Evolutionary conservation across 2,113 vertebrate species (phyloP).

Genomic region (Strigops habroptila): DNA sequence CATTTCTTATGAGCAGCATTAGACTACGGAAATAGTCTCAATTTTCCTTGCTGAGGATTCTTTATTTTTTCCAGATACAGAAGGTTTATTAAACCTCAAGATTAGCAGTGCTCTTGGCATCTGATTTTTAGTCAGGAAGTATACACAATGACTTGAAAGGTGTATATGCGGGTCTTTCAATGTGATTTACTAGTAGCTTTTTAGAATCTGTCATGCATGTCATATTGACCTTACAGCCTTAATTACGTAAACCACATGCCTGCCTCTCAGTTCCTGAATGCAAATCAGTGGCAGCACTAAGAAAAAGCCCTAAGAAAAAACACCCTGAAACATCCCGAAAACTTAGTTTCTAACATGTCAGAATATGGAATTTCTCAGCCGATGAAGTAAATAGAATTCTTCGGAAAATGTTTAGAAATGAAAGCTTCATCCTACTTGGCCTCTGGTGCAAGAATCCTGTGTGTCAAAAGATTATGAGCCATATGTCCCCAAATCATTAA

Average conservation of each 20-base stretch:
- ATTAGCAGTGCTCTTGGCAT: slow-evolving; percentile 4
- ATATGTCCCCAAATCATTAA: not conserved
- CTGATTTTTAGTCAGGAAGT: slow-evolving; percentile 47
- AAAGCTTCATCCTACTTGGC: not conserved
- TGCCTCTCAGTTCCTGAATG: not conserved
- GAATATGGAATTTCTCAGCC: not conserved
- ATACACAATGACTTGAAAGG: slow-evolving; percentile 50
- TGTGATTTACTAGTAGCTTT: slow-evolving; percentile 41
- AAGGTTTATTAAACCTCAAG: slow-evolving; percentile 28
- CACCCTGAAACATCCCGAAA: not conserved
- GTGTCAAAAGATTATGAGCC: not conserved
- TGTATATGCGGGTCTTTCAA: not conserved
- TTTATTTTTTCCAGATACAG: not conserved
- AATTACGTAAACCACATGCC: slow-evolving; percentile 15
- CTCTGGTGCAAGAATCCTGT: not conserved
- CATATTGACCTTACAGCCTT: slow-evolving; percentile 39
- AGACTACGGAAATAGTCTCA: not conserved
- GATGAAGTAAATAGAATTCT: not conserved
- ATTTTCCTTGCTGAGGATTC: not conserved
- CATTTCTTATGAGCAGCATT: not conserved
- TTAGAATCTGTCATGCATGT: slow-evolving; percentile 38
- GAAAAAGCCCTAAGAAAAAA: not conserved
- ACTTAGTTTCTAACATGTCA: not conserved
- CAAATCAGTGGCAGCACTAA: not conserved
- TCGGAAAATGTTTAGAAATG: not conserved